Evolutionary conservation across 2,888 invertebrate species (phyloP).

Genomic region (Erebia epiphron): DNA sequence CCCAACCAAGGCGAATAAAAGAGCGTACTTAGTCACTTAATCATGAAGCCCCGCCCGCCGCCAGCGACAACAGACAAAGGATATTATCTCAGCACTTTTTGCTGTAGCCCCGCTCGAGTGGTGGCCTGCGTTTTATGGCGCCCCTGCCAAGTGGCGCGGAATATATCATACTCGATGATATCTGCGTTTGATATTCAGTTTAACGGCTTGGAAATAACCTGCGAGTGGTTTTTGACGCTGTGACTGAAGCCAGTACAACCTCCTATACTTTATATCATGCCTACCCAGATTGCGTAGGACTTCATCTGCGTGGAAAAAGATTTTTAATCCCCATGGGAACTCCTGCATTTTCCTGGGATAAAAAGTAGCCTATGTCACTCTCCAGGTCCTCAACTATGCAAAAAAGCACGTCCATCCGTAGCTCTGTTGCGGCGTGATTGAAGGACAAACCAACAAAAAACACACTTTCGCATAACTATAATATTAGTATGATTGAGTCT

Average conservation of each 20-base stretch:
- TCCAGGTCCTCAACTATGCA: too few relatives aligned
- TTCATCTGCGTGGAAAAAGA: too few relatives aligned
- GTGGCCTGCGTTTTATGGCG: slow-evolving; percentile 56
- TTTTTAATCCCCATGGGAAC: too few relatives aligned
- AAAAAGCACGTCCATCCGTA: too few relatives aligned
- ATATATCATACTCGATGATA: slow-evolving; percentile 43
- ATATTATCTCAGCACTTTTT: slow-evolving; percentile 10
- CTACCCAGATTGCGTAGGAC: background rate
- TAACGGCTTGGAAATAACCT: slow-evolving; percentile 53
- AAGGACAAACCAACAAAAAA: too few relatives aligned
- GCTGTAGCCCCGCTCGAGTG: slow-evolving; percentile 38
- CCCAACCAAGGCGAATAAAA: background rate
- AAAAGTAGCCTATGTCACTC: too few relatives aligned
- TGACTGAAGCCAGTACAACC: background rate
- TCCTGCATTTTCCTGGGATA: too few relatives aligned
- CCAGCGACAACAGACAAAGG: background rate
- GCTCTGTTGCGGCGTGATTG: too few relatives aligned
- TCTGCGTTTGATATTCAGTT: slow-evolving; percentile 57
- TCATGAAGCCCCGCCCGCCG: slow-evolving; percentile 6
- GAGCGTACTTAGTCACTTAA: background rate
- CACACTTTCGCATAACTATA: too few relatives aligned
- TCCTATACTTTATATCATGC: background rate
- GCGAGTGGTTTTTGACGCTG: background rate
- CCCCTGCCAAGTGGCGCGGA: slow-evolving; percentile 9
- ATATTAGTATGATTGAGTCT: too few relatives aligned